Evolutionary conservation across 2,888 invertebrate genomes (phyloP), one percentile per base, ranked within the genome.

Genomic region (Meganola albula): DNA sequence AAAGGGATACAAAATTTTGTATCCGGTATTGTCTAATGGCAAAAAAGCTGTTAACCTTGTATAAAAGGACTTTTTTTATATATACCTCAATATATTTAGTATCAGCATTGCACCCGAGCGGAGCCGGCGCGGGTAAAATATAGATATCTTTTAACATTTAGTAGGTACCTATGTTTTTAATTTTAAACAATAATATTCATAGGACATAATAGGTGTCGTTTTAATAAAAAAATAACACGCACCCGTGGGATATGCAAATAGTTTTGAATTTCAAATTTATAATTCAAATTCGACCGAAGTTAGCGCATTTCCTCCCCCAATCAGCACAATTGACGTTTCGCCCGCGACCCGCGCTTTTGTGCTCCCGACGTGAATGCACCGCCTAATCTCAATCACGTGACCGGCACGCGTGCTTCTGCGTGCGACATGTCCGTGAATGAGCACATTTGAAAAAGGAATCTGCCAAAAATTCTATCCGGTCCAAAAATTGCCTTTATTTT

Each of bases 161-260:
- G n/a, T n/a, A n/a, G n/a, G n/a, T n/a, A n/a, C n/a, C n/a, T n/a
- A n/a, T n/a, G n/a, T n/a, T n/a, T n/a, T n/a, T n/a, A n/a, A n/a
- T n/a, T n/a, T n/a, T n/a, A n/a, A n/a, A n/a, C n/a, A n/a, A n/a
- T n/a, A n/a, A n/a, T n/a, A 34, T 37, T 45, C 37, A 34, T 28
- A 27, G 40, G 39, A 40, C 30, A 42, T 39, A 40, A 39, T 40
- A 27, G 40, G 40, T 50, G 44, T 46, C 44, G 40, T 46, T 50
- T 40, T 36, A 48, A 55, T 55, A 43, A 44, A 53, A 49, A 40
- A 52, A 49, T 51, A 43, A 44, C 43, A 40, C 40, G 37, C 32
- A 56, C 58, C 55, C 83, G 83, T 84, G 84, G 80, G 85, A 85
- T 80, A 82, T 83, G 82, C 79, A 84, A 84, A 84, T 84, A 84